Evolutionary conservation across 1,140 invertebrate genomes (phyloP).

Genomic region (Bombus terrestris): DNA sequence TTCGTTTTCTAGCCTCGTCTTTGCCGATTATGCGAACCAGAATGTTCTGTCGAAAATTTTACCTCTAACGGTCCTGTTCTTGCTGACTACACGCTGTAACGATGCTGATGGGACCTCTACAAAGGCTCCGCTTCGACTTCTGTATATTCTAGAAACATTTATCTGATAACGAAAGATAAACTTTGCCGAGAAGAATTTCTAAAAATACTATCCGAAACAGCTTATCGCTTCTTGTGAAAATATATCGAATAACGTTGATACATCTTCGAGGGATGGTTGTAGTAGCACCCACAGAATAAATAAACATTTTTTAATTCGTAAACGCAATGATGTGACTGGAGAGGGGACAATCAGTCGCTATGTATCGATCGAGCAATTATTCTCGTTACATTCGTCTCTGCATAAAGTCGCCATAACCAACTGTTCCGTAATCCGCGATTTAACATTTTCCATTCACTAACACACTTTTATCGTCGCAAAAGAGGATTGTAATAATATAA

Average conservation of each 20-base stretch:
- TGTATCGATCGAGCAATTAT: no score
- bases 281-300: no score
- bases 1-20: conserved; percentile 19
- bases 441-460: not conserved
- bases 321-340: no score
- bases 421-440: not conserved
- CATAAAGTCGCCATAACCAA: no score
- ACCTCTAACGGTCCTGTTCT: not conserved
- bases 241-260: not conserved
- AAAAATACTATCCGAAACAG: no score
- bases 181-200: not conserved
- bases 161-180: not conserved
- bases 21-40: conserved; percentile 6
- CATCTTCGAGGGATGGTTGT: not conserved
- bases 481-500: not conserved
- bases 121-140: not conserved
- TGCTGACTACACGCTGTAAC: not conserved
- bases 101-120: no score
- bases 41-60: not conserved
- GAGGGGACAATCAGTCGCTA: no score
- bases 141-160: not conserved
- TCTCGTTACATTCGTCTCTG: no score
- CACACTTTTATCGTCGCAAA: not conserved
- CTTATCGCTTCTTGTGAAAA: no score
- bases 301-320: no score